Percentiles rank a stretch among this genome's conserved stretches.
Conservation (phyloP, 2,797 vertebrate species). For the Neopelma chrysocephalum region DNA sequence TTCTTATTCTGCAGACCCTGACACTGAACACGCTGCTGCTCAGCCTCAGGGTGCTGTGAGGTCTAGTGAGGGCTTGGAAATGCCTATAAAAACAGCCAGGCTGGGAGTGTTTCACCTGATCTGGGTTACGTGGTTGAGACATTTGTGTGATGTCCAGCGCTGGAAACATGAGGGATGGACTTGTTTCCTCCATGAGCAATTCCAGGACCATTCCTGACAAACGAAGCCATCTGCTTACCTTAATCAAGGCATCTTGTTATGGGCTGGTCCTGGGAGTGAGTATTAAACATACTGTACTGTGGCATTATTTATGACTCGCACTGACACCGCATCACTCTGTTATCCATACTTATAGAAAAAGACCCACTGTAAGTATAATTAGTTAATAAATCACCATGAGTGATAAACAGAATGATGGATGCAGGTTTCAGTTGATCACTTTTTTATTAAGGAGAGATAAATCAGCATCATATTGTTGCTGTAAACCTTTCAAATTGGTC, state of each 20-base stretch:
- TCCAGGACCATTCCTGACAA: slow-evolving; percentile 46
- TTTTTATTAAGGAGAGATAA: slow-evolving; percentile 86
- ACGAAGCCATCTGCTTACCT: slow-evolving; percentile 58
- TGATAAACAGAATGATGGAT: slow-evolving; percentile 84
- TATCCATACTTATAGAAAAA: slow-evolving; percentile 72
- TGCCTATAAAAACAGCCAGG: neutral
- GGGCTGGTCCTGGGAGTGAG: slow-evolving; percentile 48
- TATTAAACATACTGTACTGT: slow-evolving; percentile 61
- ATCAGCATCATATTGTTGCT: slow-evolving; percentile 82
- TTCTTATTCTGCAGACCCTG: neutral
- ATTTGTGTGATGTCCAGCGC: neutral
- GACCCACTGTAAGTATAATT: slow-evolving; percentile 78
- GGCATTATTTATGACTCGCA: slow-evolving; percentile 61
- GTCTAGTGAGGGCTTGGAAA: neutral
- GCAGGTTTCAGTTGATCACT: slow-evolving; percentile 83
- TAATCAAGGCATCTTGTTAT: slow-evolving; percentile 69
- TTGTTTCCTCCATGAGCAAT: neutral
- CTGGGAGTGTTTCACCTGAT: neutral
- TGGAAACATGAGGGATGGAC: slow-evolving; percentile 12
- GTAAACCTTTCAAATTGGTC: slow-evolving; percentile 82
- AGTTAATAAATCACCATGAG: slow-evolving; percentile 82
- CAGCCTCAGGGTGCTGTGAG: neutral
- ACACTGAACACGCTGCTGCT: fast-evolving
- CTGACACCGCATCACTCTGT: slow-evolving; percentile 55
- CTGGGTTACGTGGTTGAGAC: neutral